Percentiles rank a stretch among this genome's conserved stretches.
phyloP scores from a whole-genome alignment of 2,888 invertebrate genomes.

The Mythimna impura region DNA sequence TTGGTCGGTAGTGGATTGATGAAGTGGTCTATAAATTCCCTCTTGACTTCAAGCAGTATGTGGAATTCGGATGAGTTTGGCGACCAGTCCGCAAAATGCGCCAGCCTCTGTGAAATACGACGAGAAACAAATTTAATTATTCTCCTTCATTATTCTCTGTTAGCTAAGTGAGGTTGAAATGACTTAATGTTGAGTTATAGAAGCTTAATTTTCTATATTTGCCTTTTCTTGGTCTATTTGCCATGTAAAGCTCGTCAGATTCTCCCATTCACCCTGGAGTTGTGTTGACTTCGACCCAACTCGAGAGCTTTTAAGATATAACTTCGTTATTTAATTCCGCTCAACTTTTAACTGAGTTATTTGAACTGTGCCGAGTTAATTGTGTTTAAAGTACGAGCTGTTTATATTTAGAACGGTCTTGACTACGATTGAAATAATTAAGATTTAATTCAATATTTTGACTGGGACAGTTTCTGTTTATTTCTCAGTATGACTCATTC shows the following conservation, averaged over 20 bases:
- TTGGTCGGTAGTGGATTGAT: constrained; percentile 90
- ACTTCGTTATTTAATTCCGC: constrained; percentile 50
- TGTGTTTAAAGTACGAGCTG: constrained; percentile 39
- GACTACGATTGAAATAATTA: constrained; percentile 8
- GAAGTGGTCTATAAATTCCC: constrained; percentile 93
- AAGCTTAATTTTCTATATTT: constrained; percentile 55
- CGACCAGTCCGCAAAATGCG: constrained; percentile 95
- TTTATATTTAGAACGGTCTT: constrained; percentile 16
- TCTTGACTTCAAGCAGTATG: constrained; percentile 93
- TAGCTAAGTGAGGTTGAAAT: constrained; percentile 64
- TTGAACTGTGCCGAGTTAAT: constrained; percentile 52
- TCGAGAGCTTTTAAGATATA: constrained; percentile 35
- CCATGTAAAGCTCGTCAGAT: constrained; percentile 33
- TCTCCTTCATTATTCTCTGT: constrained; percentile 67
- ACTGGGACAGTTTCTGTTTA: constrained; percentile 4
- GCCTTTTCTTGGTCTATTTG: constrained; percentile 48
- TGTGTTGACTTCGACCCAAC: constrained; percentile 35
- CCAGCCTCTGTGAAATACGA: constrained; percentile 88
- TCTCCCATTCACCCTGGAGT: constrained; percentile 20
- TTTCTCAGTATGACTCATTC: neutral
- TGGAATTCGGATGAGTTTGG: constrained; percentile 93
- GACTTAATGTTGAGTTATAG: constrained; percentile 59
- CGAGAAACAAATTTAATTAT: constrained; percentile 75
- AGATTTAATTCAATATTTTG: constrained; percentile 6
- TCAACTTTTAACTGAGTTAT: constrained; percentile 50